Evolutionary conservation across 1,140 invertebrate species (phyloP), one percentile per base, ranked within the genome.

Genomic region (Parapsyche elsis): DNA sequence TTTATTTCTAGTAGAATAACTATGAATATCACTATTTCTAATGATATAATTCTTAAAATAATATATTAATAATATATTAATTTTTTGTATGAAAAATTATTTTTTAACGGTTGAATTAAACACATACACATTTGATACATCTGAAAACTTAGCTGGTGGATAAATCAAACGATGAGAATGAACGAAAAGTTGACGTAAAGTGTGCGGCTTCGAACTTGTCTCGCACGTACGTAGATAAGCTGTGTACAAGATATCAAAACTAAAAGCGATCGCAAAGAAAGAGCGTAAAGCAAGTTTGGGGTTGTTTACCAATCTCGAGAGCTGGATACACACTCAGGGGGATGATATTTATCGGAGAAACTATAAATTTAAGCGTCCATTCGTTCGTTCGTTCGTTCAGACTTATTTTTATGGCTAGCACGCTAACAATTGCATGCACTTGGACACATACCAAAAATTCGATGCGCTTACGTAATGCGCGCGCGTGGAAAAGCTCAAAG

Each of bases 291-390:
- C 30, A 46, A 73, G 46, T 46, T 53, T 46, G 14, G 38, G 10
- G 75, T 67, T 78, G 76, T 78, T 78, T 78, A 78, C 76, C 21
- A 45, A 67, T 23, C 26, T 74, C 71, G 7, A 16, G 9, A 26
- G 38, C 49, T 67, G 61, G 45, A 78, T 45, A 77, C 49, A 45
- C 14, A 57, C 21, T 9, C 23, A 49, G 14, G 67, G 30, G 77
- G 46, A 80, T 80, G 78, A 80, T 80, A 73, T 80, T 80, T 80
- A 80, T 80, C 78, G 71, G 71, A 23, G 59, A 80, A 80, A 64
- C 78, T 44, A 80, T 80, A 80, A 80, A 80, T 80, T 80, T 75
- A 75, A 75, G 7, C 73, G 71, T 46, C 45, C 45, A 5, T 46
- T 44, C 12, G 57, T 53, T 45, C 30, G 30, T 38, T 38, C 30